phyloP scores from a whole-genome alignment of 2,113 vertebrate genomes.

The Nestor notabilis region DNA sequence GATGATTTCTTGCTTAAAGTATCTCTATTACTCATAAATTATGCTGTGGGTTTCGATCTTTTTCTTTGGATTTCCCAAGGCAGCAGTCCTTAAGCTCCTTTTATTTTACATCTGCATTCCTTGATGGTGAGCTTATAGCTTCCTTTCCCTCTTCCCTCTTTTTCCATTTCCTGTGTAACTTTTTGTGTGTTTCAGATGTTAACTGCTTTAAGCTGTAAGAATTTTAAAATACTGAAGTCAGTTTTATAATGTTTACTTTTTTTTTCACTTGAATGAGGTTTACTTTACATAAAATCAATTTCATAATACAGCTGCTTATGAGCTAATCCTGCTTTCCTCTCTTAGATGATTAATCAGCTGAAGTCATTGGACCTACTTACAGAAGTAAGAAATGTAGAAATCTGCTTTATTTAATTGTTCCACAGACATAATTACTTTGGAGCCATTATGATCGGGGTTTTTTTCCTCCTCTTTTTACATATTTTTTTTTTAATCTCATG shows the following conservation, averaged over 20 bases:
- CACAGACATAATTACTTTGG: not conserved
- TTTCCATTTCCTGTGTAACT: conserved; percentile 20
- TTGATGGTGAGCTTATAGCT: conserved; percentile 14
- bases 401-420: not conserved
- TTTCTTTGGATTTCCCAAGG: not conserved
- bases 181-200: conserved; percentile 12
- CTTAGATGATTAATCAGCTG: not conserved
- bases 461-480: not conserved
- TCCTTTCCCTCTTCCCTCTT: not conserved
- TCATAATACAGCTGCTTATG: not conserved
- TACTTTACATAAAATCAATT: not conserved
- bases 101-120: conserved; percentile 17
- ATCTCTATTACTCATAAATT: not conserved
- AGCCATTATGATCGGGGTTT: not conserved
- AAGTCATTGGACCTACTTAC: not conserved
- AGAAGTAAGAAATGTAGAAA: conserved; percentile 6
- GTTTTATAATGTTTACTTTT: not conserved
- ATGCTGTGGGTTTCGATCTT: not conserved
- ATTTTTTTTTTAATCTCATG: accelerated
- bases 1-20: not conserved
- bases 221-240: not conserved
- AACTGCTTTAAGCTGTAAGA: not conserved
- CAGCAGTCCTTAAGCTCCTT: not conserved
- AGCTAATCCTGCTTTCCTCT: conserved; percentile 34
- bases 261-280: not conserved